A percentile compares a stretch with the other conserved stretches of the same genome.
phyloP scores from a whole-genome alignment of 2,888 invertebrate species.

The Drosophila engyochracea region DNA sequence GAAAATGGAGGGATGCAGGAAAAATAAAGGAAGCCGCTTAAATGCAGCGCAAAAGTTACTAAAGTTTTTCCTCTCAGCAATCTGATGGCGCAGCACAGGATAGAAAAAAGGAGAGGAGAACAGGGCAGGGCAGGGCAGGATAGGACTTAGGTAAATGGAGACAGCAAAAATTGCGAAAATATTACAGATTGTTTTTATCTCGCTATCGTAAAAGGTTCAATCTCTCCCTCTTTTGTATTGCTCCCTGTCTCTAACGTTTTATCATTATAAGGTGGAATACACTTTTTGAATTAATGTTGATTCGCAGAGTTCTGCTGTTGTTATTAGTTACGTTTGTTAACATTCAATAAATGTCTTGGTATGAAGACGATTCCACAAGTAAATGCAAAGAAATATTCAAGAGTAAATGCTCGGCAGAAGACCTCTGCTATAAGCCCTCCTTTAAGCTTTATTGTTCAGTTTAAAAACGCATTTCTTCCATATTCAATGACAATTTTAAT shows the following conservation, averaged over 20 bases:
- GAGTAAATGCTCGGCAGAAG: neutral
- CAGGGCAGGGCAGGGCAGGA: neutral
- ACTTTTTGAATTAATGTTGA: slow-evolving; percentile 56
- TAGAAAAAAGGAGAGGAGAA: slow-evolving; percentile 11
- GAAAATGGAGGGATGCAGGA: slow-evolving; percentile 7
- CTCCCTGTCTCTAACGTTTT: slow-evolving; percentile 1
- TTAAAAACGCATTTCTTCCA: neutral
- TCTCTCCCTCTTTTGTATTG: neutral
- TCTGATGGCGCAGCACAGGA: slow-evolving; percentile 45
- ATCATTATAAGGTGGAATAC: slow-evolving; percentile 28
- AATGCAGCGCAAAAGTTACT: slow-evolving; percentile 72
- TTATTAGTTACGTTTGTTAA: neutral
- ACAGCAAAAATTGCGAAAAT: slow-evolving; percentile 68
- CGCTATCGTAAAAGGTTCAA: slow-evolving; percentile 2
- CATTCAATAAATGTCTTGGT: slow-evolving; percentile 3
- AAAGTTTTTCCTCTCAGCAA: slow-evolving; percentile 55
- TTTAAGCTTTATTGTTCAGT: neutral
- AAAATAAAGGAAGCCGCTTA: slow-evolving; percentile 57
- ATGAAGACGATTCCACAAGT: neutral
- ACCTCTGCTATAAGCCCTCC: neutral
- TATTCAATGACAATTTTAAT: neutral
- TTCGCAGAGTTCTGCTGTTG: slow-evolving; percentile 30
- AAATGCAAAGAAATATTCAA: neutral
- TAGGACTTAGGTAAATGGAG: slow-evolving; percentile 24
- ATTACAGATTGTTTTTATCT: slow-evolving; percentile 57